Conservation (phyloP, 2,113 vertebrate species). For the Erpornis zantholeuca region DNA sequence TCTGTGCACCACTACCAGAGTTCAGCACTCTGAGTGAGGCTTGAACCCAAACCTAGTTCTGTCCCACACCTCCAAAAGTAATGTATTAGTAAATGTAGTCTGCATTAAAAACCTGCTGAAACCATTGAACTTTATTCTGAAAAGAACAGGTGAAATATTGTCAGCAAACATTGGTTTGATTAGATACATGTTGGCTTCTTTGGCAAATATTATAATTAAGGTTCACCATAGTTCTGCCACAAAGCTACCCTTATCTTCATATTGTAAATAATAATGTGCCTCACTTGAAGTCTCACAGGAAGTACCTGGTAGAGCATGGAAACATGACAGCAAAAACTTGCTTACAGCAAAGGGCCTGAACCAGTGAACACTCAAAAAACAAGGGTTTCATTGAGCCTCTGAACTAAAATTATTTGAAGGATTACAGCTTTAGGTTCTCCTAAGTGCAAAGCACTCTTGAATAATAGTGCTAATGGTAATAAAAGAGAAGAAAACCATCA, state of each 20-base stretch:
- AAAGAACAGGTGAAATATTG: not conserved
- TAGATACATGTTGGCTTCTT: not conserved
- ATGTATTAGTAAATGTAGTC: not conserved
- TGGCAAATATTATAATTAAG: not conserved
- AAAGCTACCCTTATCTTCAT: not conserved
- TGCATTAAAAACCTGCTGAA: not conserved
- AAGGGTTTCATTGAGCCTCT: not conserved
- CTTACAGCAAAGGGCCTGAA: not conserved
- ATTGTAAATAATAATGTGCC: not conserved
- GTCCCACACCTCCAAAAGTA: fast-evolving
- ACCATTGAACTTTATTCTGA: not conserved
- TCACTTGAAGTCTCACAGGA: not conserved
- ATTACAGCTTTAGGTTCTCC: not conserved
- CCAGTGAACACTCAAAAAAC: not conserved
- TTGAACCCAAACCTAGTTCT: not conserved
- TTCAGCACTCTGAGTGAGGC: not conserved
- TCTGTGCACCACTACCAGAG: not conserved
- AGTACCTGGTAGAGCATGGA: not conserved
- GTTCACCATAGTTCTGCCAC: not conserved
- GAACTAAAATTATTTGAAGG: not conserved
- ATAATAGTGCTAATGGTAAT: not conserved
- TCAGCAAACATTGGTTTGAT: not conserved
- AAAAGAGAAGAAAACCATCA: not conserved
- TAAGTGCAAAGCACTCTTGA: not conserved
- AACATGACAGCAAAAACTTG: not conserved